Evolutionary conservation across 2,888 invertebrate species (phyloP).

Genomic region (Choristoneura rosaceana): DNA sequence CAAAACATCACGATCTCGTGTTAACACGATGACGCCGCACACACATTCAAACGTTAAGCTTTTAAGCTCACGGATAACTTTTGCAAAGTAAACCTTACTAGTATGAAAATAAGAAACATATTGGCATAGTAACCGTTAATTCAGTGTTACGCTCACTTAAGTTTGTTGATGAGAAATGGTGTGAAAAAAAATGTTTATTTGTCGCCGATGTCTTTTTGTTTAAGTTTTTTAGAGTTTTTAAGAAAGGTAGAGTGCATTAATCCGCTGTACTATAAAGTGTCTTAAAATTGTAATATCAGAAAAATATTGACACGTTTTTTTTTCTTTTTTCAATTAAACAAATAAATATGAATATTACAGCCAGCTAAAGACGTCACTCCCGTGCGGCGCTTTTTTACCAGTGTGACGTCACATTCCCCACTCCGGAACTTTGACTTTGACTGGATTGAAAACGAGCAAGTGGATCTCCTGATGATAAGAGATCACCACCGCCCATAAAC

Average conservation of each 20-base stretch:
- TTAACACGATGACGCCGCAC: constrained; percentile 32
- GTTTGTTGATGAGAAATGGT: constrained; percentile 11
- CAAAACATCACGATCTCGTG: constrained; percentile 36
- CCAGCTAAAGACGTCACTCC: too few species aligned
- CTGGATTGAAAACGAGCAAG: too few species aligned
- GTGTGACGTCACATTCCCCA: too few species aligned
- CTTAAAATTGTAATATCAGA: too few species aligned
- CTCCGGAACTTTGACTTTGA: too few species aligned
- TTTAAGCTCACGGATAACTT: constrained; percentile 25
- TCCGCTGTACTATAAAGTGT: not conserved
- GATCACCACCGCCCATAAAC: too few species aligned
- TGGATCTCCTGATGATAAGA: too few species aligned
- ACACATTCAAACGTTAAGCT: constrained; percentile 33
- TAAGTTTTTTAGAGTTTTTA: not conserved
- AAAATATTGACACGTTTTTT: too few species aligned
- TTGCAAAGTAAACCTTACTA: not conserved
- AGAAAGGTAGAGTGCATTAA: not conserved
- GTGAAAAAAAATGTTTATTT: constrained; percentile 2
- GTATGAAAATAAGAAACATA: not conserved
- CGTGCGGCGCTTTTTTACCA: too few species aligned
- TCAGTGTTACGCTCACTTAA: constrained; percentile 10
- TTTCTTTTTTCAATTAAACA: too few species aligned
- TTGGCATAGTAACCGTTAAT: not conserved
- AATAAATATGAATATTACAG: too few species aligned
- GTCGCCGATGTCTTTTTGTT: constrained; percentile 1